Percentiles rank a stretch among this genome's conserved stretches.
Conservation (phyloP, 2,113 vertebrate species). For the Archocentrus centrarchus region DNA sequence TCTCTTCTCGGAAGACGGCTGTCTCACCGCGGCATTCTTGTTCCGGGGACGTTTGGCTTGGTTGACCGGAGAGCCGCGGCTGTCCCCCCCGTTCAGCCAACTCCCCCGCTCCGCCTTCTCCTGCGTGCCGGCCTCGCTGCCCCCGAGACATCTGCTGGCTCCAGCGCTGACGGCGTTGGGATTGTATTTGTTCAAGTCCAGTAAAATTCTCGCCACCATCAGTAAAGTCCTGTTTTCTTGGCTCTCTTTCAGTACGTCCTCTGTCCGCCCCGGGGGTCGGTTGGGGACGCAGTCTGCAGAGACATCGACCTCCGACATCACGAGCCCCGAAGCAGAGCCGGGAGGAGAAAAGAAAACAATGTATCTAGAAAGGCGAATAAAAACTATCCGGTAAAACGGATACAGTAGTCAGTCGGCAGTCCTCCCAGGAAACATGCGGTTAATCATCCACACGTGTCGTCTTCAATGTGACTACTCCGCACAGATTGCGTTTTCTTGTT, state of each 20-base stretch:
- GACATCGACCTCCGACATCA: constrained; percentile 83
- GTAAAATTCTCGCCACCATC: constrained; percentile 93
- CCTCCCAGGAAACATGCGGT: constrained; percentile 55
- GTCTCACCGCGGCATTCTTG: constrained; percentile 37
- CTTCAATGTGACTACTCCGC: constrained; percentile 64
- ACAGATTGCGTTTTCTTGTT: constrained; percentile 47
- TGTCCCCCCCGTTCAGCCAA: constrained; percentile 74
- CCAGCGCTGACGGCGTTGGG: constrained; percentile 72
- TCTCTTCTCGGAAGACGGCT: constrained; percentile 85
- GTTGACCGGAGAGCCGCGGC: constrained; percentile 6
- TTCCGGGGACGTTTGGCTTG: constrained; percentile 46
- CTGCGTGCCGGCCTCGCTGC: constrained; percentile 81
- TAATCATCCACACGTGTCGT: constrained; percentile 73
- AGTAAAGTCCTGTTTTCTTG: constrained; percentile 91
- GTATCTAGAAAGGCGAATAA: not conserved
- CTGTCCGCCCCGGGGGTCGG: constrained; percentile 55
- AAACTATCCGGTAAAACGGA: not conserved
- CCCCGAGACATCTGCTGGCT: constrained; percentile 49
- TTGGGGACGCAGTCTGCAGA: constrained; percentile 85
- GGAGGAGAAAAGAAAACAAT: not conserved
- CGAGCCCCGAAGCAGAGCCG: constrained; percentile 1
- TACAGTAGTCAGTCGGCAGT: not conserved
- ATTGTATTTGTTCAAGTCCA: constrained; percentile 91
- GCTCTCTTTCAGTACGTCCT: constrained; percentile 84
- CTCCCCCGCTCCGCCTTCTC: constrained; percentile 78